phyloP scores from a whole-genome alignment of 2,888 invertebrate genomes.

The Zhuqinia jingwanae region DNA sequence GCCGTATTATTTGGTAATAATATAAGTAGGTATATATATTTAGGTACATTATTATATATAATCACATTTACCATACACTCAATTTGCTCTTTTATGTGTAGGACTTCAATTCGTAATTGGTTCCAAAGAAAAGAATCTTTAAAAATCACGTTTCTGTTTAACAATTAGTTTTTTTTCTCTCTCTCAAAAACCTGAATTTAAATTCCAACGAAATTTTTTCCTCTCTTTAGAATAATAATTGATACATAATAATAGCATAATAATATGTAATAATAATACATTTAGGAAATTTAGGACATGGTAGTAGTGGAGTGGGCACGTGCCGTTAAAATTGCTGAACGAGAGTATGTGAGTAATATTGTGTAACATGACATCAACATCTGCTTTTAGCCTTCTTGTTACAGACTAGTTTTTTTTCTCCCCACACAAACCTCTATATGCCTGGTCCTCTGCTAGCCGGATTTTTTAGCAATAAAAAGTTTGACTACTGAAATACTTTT shows the following conservation, averaged over 20 bases:
- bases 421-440: not conserved
- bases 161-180: not conserved
- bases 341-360: too few species aligned
- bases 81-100: not conserved
- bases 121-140: not conserved
- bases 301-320: conserved; percentile 32
- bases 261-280: too few species aligned
- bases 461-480: conserved; percentile 26
- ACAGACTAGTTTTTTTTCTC: not conserved
- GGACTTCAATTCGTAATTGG: not conserved
- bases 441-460: not conserved
- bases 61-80: not conserved
- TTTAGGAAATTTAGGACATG: conserved; percentile 26
- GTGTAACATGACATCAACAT: conserved; percentile 45
- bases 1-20: too few species aligned
- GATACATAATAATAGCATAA: too few species aligned
- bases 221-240: too few species aligned
- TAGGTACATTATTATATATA: too few species aligned
- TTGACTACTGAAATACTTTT: not conserved
- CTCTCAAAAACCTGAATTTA: not conserved
- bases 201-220: not conserved
- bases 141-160: conserved; percentile 23
- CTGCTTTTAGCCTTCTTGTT: too few species aligned
- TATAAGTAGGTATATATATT: too few species aligned
- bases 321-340: conserved; percentile 46